A percentile compares a stretch with the other conserved stretches of the same genome.
These are phyloP conservation scores for Epinephelus moara DNA, from an alignment of 2,113 vertebrate genomes.

Conservation along the genomic window DNA sequence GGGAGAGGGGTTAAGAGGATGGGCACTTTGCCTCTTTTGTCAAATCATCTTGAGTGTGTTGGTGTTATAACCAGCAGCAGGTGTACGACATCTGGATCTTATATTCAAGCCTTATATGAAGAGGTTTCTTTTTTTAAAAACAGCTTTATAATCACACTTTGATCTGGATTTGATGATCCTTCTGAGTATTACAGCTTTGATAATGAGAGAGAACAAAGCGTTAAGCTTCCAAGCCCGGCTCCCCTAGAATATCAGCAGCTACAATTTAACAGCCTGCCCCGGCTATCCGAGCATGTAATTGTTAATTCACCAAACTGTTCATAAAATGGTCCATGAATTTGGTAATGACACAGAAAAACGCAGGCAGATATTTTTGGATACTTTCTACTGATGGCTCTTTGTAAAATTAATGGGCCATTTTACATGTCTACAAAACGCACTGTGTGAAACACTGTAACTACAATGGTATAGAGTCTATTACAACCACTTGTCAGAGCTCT, in stretches of 20 bases:
- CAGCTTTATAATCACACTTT: slow-evolving; percentile 6
- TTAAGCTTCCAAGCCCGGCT: neutral
- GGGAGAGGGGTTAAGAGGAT: neutral
- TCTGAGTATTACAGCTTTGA: slow-evolving; percentile 41
- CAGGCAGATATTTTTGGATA: slow-evolving; percentile 9
- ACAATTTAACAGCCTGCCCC: slow-evolving; percentile 22
- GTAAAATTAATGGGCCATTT: slow-evolving; percentile 15
- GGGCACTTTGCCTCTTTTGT: neutral
- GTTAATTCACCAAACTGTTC: neutral
- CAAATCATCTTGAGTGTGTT: neutral
- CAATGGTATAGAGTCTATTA: neutral
- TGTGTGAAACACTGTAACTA: neutral
- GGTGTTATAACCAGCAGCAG: neutral
- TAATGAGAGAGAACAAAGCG: slow-evolving; percentile 23
- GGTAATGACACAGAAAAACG: slow-evolving; percentile 11
- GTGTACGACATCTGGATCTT: slow-evolving; percentile 25
- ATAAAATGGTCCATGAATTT: slow-evolving; percentile 2
- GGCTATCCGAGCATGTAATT: slow-evolving; percentile 13
- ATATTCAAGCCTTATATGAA: slow-evolving; percentile 31
- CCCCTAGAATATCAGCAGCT: slow-evolving; percentile 2
- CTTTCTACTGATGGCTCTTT: neutral
- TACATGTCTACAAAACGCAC: neutral
- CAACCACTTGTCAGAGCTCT: slow-evolving; percentile 3
- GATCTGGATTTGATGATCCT: slow-evolving; percentile 48
- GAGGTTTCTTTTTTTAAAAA: slow-evolving; percentile 5